Conservation (phyloP, 2,113 vertebrate genomes). For the Centropristis striata region DNA sequence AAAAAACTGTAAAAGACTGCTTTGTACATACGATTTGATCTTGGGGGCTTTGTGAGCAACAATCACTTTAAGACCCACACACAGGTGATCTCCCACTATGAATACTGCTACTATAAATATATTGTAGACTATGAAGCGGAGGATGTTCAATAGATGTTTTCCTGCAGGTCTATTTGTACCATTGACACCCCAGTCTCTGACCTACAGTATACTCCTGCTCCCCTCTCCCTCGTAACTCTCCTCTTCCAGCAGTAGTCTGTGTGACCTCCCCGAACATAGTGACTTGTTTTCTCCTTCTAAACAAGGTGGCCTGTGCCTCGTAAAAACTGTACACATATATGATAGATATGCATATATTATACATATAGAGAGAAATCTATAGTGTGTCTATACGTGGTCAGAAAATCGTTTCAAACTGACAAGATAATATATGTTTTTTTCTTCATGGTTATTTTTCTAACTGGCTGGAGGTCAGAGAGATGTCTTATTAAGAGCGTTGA, state of each 20-base stretch:
- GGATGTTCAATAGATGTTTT: constrained; percentile 69
- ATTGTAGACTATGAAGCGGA: constrained; percentile 54
- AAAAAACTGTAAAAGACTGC: constrained; percentile 65
- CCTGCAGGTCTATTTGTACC: constrained; percentile 59
- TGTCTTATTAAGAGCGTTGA: constrained; percentile 62
- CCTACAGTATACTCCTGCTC: constrained; percentile 43
- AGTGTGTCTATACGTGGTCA: constrained; percentile 83
- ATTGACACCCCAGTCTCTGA: constrained; percentile 50
- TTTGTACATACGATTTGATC: constrained; percentile 72
- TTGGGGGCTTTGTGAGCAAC: constrained; percentile 51
- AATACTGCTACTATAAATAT: constrained; percentile 52
- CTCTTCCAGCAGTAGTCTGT: constrained; percentile 70
- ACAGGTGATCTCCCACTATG: constrained; percentile 33
- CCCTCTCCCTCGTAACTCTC: constrained; percentile 30
- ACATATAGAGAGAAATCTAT: constrained; percentile 84
- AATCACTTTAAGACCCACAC: constrained; percentile 32
- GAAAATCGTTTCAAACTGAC: constrained; percentile 78
- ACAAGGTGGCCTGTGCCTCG: constrained; percentile 83
- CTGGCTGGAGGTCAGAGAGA: constrained; percentile 69
- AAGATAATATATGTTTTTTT: constrained; percentile 68
- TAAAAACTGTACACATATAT: constrained; percentile 81
- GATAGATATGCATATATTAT: constrained; percentile 84
- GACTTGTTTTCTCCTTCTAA: constrained; percentile 78
- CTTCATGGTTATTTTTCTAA: constrained; percentile 78
- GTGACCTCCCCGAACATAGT: constrained; percentile 72